Conservation (phyloP, 2,888 invertebrate species). For the Tanypteryx hageni region DNA sequence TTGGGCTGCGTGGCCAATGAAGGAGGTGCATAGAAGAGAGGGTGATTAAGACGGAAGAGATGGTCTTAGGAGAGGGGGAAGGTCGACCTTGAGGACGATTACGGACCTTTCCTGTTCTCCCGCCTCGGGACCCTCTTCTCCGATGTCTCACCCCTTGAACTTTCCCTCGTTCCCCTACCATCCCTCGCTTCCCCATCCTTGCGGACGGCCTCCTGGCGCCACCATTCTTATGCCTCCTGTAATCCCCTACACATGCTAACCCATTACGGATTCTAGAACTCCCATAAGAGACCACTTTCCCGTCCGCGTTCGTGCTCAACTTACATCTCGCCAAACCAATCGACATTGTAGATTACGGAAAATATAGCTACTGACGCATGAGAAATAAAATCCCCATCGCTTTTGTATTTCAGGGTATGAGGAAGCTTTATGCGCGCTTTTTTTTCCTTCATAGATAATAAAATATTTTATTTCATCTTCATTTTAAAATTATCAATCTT, state of each 20-base stretch:
- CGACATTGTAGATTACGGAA: not conserved
- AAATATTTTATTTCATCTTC: too few relatives aligned
- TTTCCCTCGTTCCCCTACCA: not conserved
- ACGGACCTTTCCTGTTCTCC: not conserved
- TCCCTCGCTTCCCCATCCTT: not conserved
- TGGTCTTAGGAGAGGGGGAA: not conserved
- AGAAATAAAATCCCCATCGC: not conserved
- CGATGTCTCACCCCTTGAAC: not conserved
- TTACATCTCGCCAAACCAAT: not conserved
- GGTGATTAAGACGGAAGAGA: constrained; percentile 41
- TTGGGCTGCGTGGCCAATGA: not conserved
- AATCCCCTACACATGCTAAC: constrained; percentile 57
- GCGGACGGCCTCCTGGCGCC: constrained; percentile 6
- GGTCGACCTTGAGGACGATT: constrained; percentile 42
- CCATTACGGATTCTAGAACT: constrained; percentile 49
- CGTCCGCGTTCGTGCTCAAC: not conserved
- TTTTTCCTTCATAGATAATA: too few relatives aligned
- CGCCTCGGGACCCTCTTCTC: not conserved
- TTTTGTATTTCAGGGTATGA: too few relatives aligned
- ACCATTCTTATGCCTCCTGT: constrained; percentile 49
- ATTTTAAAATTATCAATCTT: too few relatives aligned
- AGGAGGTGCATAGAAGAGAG: constrained; percentile 29
- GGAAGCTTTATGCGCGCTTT: too few relatives aligned
- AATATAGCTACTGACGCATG: not conserved
- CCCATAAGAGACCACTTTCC: not conserved